A percentile compares a stretch with the other conserved stretches of the same genome.
Evolutionary conservation across 2,888 invertebrate genomes (phyloP).

Genomic region (Mythimna impura): DNA sequence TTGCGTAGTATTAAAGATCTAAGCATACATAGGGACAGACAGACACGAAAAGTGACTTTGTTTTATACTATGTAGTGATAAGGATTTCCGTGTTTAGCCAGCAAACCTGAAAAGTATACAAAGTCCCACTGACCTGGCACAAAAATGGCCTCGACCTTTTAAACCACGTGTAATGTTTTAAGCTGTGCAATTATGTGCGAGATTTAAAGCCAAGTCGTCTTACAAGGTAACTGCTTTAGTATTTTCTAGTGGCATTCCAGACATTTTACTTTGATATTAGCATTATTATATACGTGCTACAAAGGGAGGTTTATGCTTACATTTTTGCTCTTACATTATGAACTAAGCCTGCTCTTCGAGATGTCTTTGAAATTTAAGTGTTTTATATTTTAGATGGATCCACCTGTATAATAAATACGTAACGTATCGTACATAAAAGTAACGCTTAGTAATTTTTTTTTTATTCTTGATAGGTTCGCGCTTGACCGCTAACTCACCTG

Average conservation of each 20-base stretch:
- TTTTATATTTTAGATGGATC: neutral
- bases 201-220: neutral
- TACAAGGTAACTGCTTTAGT: neutral
- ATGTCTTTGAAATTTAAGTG: neutral
- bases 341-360: neutral
- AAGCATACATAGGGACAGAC: too few relatives aligned
- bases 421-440: too few relatives aligned
- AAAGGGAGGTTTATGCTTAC: too few relatives aligned
- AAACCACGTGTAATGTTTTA: constrained; percentile 2
- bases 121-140: neutral
- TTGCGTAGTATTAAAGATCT: too few relatives aligned
- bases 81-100: constrained; percentile 4
- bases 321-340: constrained; percentile 3
- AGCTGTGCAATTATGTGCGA: constrained; percentile 10
- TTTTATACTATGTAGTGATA: too few relatives aligned
- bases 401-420: neutral
- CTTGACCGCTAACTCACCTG: too few relatives aligned
- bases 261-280: neutral
- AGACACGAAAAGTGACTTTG: too few relatives aligned
- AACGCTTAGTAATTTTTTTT: too few relatives aligned
- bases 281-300: neutral
- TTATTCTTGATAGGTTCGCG: too few relatives aligned
- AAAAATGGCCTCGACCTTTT: constrained; percentile 26
- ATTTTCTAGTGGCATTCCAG: constrained; percentile 9
- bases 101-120: neutral